Evolutionary conservation across 2,797 vertebrate species (phyloP), one percentile per base, ranked within the genome.

Genomic region (Zenarchopterus dispar): DNA sequence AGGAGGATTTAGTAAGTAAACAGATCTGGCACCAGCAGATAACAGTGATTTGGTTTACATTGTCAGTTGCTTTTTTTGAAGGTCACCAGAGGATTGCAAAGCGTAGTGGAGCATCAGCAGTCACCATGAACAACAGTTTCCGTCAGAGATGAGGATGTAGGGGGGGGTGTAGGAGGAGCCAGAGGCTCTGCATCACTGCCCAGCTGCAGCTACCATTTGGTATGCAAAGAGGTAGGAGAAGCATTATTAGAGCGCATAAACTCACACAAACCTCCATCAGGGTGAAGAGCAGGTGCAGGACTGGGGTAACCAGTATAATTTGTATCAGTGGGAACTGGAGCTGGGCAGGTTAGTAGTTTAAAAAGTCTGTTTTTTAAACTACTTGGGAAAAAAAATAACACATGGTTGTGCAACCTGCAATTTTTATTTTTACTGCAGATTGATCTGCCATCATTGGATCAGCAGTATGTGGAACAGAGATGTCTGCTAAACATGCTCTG

Each of bases 51-150:
- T 50, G 17, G n/a, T 49, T 66, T 2, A 56, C 6, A 1, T 60
- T 50, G 36, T 23, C 1, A 18, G 66, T 49, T 64, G 43, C 50
- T 50, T 10, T 60, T n/a, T 18, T 60, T 7, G 33, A 36, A 36
- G 33, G 33, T 36, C 33, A 78, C 64, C 44, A 45, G 46, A 50
- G 23, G 45, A 73, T 33, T 70, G 52, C 43, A n/a, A 66, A 67
- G 67, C 67, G 44, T n/a, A 46, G 6, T 11, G 56, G 39, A 77
- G 47, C 57, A 70, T 56, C 53, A 68, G 60, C 44, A 59, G 67
- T 67, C 56, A 56, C 52, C 58, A 43, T 62, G 48, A 71, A 60
- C 36, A 59, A 26, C 55, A 23, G 56, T 59, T 41, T 62, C 62
- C 54, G 19, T 62, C 61, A 50, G 51, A 77, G 18, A 62, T 18